Evolutionary conservation across 2,797 vertebrate genomes (phyloP).

Genomic region (Crenichthys baileyi): DNA sequence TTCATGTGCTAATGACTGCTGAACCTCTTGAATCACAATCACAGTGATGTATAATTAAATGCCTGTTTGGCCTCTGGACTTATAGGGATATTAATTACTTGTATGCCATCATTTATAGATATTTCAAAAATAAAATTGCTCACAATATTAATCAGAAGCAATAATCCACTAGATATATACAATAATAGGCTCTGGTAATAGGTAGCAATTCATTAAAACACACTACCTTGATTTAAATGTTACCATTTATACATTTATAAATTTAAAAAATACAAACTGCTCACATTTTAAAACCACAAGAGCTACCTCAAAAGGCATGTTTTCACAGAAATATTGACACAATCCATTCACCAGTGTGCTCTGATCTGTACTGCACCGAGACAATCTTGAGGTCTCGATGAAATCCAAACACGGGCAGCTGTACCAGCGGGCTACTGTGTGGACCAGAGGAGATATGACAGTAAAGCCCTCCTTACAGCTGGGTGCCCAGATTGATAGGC

Average conservation of each 20-base stretch:
- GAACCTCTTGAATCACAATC: too few species aligned
- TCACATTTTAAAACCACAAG: constrained; percentile 13
- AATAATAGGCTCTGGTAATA: too few species aligned
- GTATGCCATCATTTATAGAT: too few species aligned
- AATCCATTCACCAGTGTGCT: constrained; percentile 54
- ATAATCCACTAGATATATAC: too few species aligned
- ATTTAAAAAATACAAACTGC: constrained; percentile 13
- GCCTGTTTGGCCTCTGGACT: too few species aligned
- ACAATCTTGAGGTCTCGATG: constrained; percentile 64
- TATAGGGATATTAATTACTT: too few species aligned
- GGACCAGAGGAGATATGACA: constrained; percentile 70
- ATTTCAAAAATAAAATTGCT: too few species aligned
- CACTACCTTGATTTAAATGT: not conserved
- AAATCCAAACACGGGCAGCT: constrained; percentile 77
- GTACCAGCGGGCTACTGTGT: constrained; percentile 59
- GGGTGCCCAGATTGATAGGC: constrained; percentile 83
- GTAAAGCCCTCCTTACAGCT: constrained; percentile 76
- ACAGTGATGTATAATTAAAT: too few species aligned
- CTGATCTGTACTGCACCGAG: constrained; percentile 66
- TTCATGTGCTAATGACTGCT: too few species aligned
- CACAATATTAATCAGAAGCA: too few species aligned
- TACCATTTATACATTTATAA: not conserved
- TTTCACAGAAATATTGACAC: constrained; percentile 52
- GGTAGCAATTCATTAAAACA: too few species aligned
- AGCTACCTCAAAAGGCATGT: constrained; percentile 9